phyloP scores from a whole-genome alignment of 2,797 vertebrate genomes.

The Takifugu rubripes region DNA sequence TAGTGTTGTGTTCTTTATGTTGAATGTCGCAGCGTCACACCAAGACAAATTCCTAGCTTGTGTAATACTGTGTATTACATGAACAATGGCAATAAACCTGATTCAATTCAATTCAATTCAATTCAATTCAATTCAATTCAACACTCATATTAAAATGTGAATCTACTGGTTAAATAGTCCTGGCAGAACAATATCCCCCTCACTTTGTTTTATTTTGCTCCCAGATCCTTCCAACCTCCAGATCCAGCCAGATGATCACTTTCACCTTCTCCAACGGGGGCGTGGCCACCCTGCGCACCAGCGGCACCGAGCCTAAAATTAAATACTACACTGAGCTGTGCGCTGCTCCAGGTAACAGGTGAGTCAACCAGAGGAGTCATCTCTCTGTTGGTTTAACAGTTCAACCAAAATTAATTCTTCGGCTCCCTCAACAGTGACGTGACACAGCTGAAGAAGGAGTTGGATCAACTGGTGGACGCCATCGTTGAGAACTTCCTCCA shows the following conservation, averaged over 20 bases:
- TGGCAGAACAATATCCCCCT: neutral
- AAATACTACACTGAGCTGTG: conserved; percentile 97
- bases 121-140: too few species aligned
- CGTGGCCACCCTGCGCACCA: conserved; percentile 95
- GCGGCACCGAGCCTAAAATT: conserved; percentile 96
- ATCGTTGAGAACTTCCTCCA: conserved; percentile 92
- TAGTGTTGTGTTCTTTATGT: too few species aligned
- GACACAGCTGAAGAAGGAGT: conserved; percentile 83
- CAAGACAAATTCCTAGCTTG: too few species aligned
- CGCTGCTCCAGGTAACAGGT: conserved; percentile 95
- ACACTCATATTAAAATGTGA: too few species aligned
- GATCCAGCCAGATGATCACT: conserved; percentile 97
- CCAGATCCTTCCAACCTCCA: conserved; percentile 91
- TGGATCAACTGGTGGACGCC: conserved; percentile 84
- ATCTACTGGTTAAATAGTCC: too few species aligned
- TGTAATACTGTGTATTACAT: too few species aligned
- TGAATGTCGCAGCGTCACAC: too few species aligned
- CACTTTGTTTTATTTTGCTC: neutral
- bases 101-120: too few species aligned
- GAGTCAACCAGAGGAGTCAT: conserved; percentile 9
- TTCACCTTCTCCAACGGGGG: conserved; percentile 93
- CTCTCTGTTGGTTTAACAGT: neutral
- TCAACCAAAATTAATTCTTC: neutral
- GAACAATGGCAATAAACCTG: too few species aligned
- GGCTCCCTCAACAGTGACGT: conserved; percentile 76